Conservation (phyloP, 37 sponge, comb jelly and placozoan species). For the Mnemiopsis leidyi region DNA sequence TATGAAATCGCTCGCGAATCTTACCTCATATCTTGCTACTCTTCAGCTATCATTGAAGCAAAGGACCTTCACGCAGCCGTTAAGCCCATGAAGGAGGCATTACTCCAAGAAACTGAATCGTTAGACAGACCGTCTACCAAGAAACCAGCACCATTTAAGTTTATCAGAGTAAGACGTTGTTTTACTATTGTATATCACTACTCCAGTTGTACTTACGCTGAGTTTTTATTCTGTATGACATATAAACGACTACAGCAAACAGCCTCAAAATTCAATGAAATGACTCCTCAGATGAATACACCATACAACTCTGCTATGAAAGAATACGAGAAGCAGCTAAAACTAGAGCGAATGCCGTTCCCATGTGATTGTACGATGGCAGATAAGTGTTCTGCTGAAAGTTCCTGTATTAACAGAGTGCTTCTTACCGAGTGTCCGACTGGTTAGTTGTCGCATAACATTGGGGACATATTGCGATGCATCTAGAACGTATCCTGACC, state of each 20-base stretch:
- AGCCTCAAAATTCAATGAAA: too few relatives aligned
- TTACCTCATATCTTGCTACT: too few relatives aligned
- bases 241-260: too few relatives aligned
- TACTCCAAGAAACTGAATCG: neutral
- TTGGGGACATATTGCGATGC: too few relatives aligned
- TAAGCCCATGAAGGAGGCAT: conserved; percentile 14
- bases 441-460: neutral
- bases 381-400: conserved; percentile 55
- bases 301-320: conserved; percentile 24
- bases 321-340: conserved; percentile 54
- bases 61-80: conserved; percentile 20
- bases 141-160: conserved; percentile 62
- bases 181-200: too few relatives aligned
- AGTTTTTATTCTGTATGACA: too few relatives aligned
- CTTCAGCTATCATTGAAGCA: conserved; percentile 29
- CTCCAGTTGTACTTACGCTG: too few relatives aligned
- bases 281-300: neutral
- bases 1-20: too few relatives aligned
- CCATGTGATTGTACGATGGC: conserved; percentile 8
- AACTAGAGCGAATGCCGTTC: conserved; percentile 37
- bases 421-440: conserved; percentile 59
- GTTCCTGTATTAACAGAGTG: conserved; percentile 56
- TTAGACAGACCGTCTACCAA: conserved; percentile 29
- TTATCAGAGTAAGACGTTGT: neutral
- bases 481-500: too few relatives aligned